A percentile compares a stretch with the other conserved stretches of the same genome.
These are phyloP conservation scores for Camponotus vicinus DNA, from an alignment of 1,140 invertebrate species.

Conservation along the genomic window DNA sequence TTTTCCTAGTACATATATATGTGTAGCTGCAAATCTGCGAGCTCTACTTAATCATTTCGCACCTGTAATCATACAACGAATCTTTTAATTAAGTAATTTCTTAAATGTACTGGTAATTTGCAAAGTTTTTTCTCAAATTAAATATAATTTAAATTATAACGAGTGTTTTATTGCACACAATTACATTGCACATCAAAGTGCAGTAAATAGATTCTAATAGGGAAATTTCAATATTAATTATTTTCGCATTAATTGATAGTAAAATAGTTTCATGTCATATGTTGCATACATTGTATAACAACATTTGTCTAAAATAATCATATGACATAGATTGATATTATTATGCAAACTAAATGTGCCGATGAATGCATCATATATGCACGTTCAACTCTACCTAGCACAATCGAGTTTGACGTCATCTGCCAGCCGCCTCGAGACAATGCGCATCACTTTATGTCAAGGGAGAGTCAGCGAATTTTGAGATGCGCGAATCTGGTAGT, in stretches of 20 bases:
- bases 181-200: background rate
- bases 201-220: background rate
- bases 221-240: constrained; percentile 47
- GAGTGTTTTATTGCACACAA: background rate
- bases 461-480: constrained; percentile 48
- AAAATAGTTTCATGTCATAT: constrained; percentile 12
- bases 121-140: background rate
- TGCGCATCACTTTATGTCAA: constrained; percentile 53
- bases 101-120: background rate
- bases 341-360: constrained; percentile 51
- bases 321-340: constrained; percentile 47
- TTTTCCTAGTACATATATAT: background rate
- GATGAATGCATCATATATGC: constrained; percentile 20
- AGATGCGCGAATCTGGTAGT: constrained; percentile 17
- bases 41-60: background rate
- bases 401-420: constrained; percentile 56
- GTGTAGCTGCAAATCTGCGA: background rate
- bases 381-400: constrained; percentile 25
- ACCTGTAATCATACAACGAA: background rate
- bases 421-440: constrained; percentile 51
- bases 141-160: background rate
- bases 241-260: constrained; percentile 36
- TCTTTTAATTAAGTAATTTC: background rate
- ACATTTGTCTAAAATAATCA: constrained; percentile 51
- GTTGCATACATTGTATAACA: background rate